These are phyloP conservation scores for Lucilia cuprina DNA, from an alignment of 1,140 invertebrate genomes.

Conservation along the genomic window DNA sequence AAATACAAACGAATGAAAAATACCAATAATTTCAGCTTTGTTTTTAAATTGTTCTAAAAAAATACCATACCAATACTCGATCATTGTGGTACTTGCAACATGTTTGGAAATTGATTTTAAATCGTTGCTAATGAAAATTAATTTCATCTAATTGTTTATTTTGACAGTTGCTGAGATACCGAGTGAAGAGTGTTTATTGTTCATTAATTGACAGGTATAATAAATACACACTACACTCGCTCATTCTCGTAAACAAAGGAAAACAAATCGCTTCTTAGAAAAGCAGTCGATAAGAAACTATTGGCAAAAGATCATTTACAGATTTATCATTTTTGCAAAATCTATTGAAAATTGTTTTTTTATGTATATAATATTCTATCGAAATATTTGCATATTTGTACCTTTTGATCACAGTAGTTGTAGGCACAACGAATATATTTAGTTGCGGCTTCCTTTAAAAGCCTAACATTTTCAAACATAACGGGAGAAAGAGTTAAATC, in stretches of 20 bases:
- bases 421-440: constrained; percentile 19
- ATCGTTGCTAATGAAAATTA: constrained; percentile 58
- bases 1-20: neutral
- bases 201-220: constrained; percentile 38
- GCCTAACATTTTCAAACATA: neutral
- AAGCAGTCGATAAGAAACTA: neutral
- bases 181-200: constrained; percentile 23
- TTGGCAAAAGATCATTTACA: too few species aligned
- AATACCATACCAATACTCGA: neutral
- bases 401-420: constrained; percentile 24
- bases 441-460: constrained; percentile 20
- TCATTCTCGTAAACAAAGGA: neutral
- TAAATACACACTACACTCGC: neutral
- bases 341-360: neutral
- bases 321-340: neutral
- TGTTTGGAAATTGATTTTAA: constrained; percentile 51
- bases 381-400: constrained; percentile 13
- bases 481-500: neutral
- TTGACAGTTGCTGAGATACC: constrained; percentile 42
- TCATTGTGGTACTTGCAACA: neutral
- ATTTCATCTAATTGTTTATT: constrained; percentile 48
- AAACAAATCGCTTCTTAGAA: neutral
- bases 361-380: neutral
- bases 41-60: neutral
- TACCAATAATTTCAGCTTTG: neutral